phyloP scores from a whole-genome alignment of 2,888 invertebrate species.

The Notocelia uddmanniana region DNA sequence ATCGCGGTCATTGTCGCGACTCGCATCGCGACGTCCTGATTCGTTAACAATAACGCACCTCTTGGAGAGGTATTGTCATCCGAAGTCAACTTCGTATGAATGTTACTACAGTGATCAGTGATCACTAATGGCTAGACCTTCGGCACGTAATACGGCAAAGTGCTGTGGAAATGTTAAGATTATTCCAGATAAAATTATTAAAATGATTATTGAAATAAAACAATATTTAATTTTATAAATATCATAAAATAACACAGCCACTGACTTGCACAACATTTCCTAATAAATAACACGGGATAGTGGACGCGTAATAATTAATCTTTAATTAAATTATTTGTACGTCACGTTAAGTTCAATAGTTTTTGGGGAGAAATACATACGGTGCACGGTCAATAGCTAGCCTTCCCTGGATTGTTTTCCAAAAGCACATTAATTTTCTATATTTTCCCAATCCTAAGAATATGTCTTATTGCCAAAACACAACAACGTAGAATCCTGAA shows the following conservation, averaged over 20 bases:
- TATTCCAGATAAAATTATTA: too few relatives aligned
- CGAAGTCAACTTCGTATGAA: not conserved
- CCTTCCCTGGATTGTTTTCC: too few relatives aligned
- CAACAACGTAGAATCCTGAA: not conserved
- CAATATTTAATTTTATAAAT: not conserved
- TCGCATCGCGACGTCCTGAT: not conserved
- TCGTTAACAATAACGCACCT: not conserved
- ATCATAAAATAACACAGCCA: too few relatives aligned
- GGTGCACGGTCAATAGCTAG: too few relatives aligned
- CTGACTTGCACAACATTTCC: too few relatives aligned
- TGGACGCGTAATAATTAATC: not conserved
- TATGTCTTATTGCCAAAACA: constrained; percentile 1
- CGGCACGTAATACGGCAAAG: not conserved
- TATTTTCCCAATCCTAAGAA: not conserved
- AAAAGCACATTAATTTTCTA: not conserved
- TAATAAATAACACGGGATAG: too few relatives aligned
- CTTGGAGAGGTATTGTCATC: not conserved
- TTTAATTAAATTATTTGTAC: not conserved
- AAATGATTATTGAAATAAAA: too few relatives aligned
- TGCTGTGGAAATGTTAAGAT: too few relatives aligned
- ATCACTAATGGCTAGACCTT: not conserved
- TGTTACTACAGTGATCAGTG: not conserved
- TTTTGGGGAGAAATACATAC: too few relatives aligned
- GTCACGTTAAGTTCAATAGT: not conserved
- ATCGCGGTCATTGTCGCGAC: not conserved